phyloP scores from a whole-genome alignment of 2,888 invertebrate genomes.

The Buathra laborator region DNA sequence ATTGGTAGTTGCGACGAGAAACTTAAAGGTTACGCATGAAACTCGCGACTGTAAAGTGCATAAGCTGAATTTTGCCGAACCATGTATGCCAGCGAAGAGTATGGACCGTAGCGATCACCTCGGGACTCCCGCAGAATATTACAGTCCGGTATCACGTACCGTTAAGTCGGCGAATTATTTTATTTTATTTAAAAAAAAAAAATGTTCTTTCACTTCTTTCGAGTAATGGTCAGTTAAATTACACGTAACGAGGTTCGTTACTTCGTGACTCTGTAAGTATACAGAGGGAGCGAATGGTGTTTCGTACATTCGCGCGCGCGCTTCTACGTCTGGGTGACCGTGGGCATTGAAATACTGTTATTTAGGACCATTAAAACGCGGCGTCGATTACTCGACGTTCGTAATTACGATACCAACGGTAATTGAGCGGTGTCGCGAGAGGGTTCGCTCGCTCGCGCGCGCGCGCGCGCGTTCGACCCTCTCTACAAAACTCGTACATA shows the following conservation, averaged over 20 bases:
- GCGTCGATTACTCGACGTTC: constrained; percentile 72
- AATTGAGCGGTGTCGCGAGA: constrained; percentile 74
- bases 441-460: constrained; percentile 49
- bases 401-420: constrained; percentile 73
- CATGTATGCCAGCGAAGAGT: constrained; percentile 18
- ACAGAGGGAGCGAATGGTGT: constrained; percentile 1
- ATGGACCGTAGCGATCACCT: constrained; percentile 51
- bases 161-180: constrained; percentile 62
- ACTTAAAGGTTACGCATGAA: neutral
- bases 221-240: constrained; percentile 69
- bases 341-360: constrained; percentile 72
- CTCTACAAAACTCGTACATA: constrained; percentile 25
- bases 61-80: constrained; percentile 48
- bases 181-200: constrained; percentile 19
- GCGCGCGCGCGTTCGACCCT: constrained; percentile 57
- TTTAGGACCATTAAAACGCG: constrained; percentile 73
- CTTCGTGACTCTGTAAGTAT: constrained; percentile 59
- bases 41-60: constrained; percentile 14
- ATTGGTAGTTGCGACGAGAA: neutral
- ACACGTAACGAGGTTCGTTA: constrained; percentile 71
- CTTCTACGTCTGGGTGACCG: constrained; percentile 44
- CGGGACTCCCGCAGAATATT: constrained; percentile 52
- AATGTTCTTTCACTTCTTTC: constrained; percentile 38
- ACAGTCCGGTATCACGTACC: constrained; percentile 59
- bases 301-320: constrained; percentile 8